These are phyloP conservation scores for Nasonia oneida DNA, from an alignment of 2,888 invertebrate genomes.

Conservation along the genomic window DNA sequence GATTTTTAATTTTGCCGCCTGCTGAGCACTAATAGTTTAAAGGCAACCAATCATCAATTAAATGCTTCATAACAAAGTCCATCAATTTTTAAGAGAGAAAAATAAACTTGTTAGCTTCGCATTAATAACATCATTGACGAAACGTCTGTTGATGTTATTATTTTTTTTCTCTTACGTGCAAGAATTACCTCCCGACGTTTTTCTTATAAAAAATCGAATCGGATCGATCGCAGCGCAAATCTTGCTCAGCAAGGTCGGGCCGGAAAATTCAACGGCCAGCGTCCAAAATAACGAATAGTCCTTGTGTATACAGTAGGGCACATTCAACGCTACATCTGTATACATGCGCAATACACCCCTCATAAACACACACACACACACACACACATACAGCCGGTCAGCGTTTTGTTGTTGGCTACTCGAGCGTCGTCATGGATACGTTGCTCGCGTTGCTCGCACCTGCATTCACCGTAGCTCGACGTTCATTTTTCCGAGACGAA, in stretches of 20 bases:
- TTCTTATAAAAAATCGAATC: not conserved
- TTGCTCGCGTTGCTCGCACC: not conserved
- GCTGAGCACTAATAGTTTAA: too few relatives aligned
- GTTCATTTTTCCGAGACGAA: not conserved
- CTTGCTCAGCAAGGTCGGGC: not conserved
- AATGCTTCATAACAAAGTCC: too few relatives aligned
- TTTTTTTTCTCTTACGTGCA: not conserved
- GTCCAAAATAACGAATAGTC: not conserved
- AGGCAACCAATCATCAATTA: too few relatives aligned
- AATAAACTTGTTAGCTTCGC: not conserved
- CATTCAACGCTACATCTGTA: not conserved
- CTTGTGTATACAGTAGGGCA: not conserved
- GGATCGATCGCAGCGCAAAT: conserved; percentile 9
- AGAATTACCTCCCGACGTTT: not conserved
- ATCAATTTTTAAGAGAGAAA: too few relatives aligned
- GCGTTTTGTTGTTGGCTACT: conserved; percentile 53
- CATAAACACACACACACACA: not conserved
- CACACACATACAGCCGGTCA: not conserved
- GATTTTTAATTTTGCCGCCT: too few relatives aligned
- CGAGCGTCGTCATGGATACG: conserved; percentile 53
- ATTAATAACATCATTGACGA: too few relatives aligned
- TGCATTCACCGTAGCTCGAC: not conserved
- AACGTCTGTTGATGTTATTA: not conserved
- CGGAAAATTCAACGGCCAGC: conserved; percentile 5
- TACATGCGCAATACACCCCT: not conserved